Base-by-base conservation (phyloP, 2,888 invertebrate species). In the Drosophila sordidula region DNA sequence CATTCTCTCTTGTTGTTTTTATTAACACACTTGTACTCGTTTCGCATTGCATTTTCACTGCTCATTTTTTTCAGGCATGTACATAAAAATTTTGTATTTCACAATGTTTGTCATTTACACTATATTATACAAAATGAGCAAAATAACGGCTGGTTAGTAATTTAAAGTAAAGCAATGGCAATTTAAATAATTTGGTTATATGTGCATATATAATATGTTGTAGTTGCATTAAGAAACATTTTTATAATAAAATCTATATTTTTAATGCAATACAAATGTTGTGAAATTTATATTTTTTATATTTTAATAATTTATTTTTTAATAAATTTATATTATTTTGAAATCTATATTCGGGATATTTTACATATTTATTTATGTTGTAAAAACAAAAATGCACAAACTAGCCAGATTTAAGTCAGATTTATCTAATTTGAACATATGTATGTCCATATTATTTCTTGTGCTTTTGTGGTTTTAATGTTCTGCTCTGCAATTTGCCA, bases 1-100 rank as follows among this genome's bases (percentile, higher is more conserved):
- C 9, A 29, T 29, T 38, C 3, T 26, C 26, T 34, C 25, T 34
- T 25, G 47, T 18, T 22, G 9, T 49, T 46, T 39, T 32, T 32
- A 26, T 32, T 26, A 26, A 56, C 71, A 55, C 54, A n/a, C 51
- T 62, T 32, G 57, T 63, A 64, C 54, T 57, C 45, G 1, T 25
- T 55, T 54, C 26, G 6, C 22, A 32, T 49, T 34, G 38, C 46
- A 61, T 34, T 51, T 51, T 44, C 57, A 57, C 49, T 18, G 11
- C 5, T 45, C 14, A 34, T 45, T 26, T 4, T 50, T 34, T 34
- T 34, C 11, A 8, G 3, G 29, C 8, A 9, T 29, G 9, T 32
- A 32, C 8, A 14, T 4, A 29, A 11, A 32, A 29, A 29, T 29
- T 62, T 62, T 25, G 2, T 16, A 64, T 34, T 47, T 62, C 41